Percentiles rank a stretch among this genome's conserved stretches.
Evolutionary conservation across 2,888 invertebrate species (phyloP).

Genomic region (Drosophila cognata): DNA sequence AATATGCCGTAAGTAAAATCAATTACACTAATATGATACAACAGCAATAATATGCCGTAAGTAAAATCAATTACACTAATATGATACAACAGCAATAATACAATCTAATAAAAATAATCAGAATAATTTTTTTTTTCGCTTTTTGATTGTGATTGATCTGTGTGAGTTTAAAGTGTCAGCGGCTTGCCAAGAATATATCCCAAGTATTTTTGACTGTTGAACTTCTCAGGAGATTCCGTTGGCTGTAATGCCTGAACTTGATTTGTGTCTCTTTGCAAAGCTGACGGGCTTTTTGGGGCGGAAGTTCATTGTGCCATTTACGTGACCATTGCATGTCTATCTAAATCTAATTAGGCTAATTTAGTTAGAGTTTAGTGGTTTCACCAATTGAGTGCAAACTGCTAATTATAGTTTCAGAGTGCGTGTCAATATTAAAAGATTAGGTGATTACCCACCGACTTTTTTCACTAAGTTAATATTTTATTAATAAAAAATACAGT

Average conservation of each 20-base stretch:
- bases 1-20: neutral
- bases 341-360: constrained; percentile 1
- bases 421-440: neutral
- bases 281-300: neutral
- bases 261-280: neutral
- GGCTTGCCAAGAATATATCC: neutral
- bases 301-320: neutral
- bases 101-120: neutral
- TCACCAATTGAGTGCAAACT: neutral
- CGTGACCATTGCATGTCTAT: neutral
- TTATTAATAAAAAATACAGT: neutral
- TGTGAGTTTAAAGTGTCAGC: neutral
- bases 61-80: neutral
- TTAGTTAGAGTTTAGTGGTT: neutral
- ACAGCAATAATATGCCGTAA: neutral
- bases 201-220: neutral
- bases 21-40: neutral
- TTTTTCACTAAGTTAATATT: neutral
- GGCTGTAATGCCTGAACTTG: neutral
- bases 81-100: neutral
- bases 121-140: neutral
- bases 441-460: neutral
- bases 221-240: neutral
- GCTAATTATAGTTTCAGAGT: neutral
- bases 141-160: neutral